Evolutionary conservation across 2,797 vertebrate species (phyloP).

Genomic region (Sciaenops ocellatus): DNA sequence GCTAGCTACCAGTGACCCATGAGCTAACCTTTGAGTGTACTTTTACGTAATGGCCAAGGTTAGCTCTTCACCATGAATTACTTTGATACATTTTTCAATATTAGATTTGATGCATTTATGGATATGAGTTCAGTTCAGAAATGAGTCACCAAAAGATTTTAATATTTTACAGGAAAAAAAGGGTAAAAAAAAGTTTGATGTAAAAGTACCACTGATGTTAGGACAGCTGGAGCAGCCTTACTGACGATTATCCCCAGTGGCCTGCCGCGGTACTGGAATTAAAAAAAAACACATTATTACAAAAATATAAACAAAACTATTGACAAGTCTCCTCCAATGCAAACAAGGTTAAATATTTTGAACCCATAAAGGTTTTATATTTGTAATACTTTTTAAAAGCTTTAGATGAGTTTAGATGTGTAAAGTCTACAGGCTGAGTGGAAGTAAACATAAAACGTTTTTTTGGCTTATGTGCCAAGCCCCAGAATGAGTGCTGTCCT

Average conservation of each 20-base stretch:
- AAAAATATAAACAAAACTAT: too few relatives aligned
- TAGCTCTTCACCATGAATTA: not conserved
- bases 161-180: too few relatives aligned
- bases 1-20: not conserved
- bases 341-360: too few relatives aligned
- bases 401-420: not conserved
- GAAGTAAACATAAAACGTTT: not conserved
- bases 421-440: not conserved
- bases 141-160: not conserved
- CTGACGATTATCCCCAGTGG: too few relatives aligned
- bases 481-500: too few relatives aligned
- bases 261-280: too few relatives aligned
- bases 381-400: not conserved
- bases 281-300: too few relatives aligned
- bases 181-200: not conserved
- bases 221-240: too few relatives aligned
- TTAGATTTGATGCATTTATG: not conserved
- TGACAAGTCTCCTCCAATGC: too few relatives aligned
- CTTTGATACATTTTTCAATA: too few relatives aligned
- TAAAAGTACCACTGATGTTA: not conserved
- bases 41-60: not conserved
- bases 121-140: too few relatives aligned
- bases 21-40: not conserved
- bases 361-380: not conserved
- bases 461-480: not conserved